Evolutionary conservation across 1,140 invertebrate species (phyloP).

Genomic region (Meteorus sp.): DNA sequence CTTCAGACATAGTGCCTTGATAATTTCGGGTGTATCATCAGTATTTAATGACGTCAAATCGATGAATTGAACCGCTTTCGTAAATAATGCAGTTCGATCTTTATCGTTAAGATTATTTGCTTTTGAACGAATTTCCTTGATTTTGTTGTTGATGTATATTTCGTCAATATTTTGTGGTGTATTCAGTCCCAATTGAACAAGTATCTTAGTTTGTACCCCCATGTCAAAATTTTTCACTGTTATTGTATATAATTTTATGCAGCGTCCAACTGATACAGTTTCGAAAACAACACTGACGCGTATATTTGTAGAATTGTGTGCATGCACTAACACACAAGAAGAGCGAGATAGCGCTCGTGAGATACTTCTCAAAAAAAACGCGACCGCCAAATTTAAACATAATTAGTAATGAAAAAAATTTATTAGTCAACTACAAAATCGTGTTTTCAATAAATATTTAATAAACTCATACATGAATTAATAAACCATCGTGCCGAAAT

Average conservation of each 20-base stretch:
- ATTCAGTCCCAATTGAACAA: conserved; percentile 4
- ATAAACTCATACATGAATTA: background rate
- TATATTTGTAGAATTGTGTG: background rate
- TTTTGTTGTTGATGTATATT: conserved; percentile 28
- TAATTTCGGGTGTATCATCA: conserved; percentile 85
- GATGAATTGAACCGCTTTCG: conserved; percentile 81
- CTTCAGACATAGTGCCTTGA: conserved; percentile 78
- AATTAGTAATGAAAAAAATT: no score
- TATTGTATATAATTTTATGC: background rate
- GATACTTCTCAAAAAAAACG: no score
- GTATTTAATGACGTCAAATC: conserved; percentile 91
- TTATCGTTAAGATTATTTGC: conserved; percentile 50
- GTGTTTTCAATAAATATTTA: background rate
- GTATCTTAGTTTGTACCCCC: conserved; percentile 6
- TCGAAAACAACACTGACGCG: background rate
- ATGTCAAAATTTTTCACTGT: conserved; percentile 1
- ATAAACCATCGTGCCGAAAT: no score
- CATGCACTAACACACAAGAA: no score
- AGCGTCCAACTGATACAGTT: background rate
- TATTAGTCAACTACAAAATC: background rate
- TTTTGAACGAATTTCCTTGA: conserved; percentile 32
- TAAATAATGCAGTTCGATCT: conserved; percentile 72
- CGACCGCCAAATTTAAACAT: no score
- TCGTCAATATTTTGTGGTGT: conserved; percentile 31
- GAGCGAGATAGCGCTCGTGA: no score